Evolutionary conservation across 2,113 vertebrate genomes (phyloP).

Genomic region (Psephotus haematonotus): DNA sequence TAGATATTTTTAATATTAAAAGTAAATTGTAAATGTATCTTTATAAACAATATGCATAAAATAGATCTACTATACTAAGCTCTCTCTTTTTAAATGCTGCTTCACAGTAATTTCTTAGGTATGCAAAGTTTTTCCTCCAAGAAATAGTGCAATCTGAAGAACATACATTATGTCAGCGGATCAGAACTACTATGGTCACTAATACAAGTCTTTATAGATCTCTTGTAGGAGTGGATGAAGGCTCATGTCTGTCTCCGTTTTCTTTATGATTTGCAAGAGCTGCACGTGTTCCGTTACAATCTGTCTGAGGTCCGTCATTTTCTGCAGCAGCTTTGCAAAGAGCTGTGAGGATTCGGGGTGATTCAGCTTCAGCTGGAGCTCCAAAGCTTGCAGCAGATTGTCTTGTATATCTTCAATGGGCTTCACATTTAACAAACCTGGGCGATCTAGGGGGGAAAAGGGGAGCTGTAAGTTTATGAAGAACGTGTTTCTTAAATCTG

Average conservation of each 20-base stretch:
- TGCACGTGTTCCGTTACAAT: constrained; percentile 96
- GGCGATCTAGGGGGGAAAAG: constrained; percentile 82
- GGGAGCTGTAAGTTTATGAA: neutral
- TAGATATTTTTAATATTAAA: constrained; percentile 86
- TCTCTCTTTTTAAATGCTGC: constrained; percentile 75
- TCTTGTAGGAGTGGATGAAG: constrained; percentile 96
- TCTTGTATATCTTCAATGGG: constrained; percentile 98
- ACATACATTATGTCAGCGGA: constrained; percentile 56
- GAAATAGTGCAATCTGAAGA: constrained; percentile 80
- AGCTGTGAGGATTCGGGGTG: constrained; percentile 95
- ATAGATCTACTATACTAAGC: constrained; percentile 83
- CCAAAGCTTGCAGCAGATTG: constrained; percentile 91
- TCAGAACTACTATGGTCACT: constrained; percentile 41
- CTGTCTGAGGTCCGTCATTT: constrained; percentile 99
- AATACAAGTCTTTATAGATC: constrained; percentile 98
- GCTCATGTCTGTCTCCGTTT: constrained; percentile 92
- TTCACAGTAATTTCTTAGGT: constrained; percentile 83
- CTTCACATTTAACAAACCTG: constrained; percentile 94
- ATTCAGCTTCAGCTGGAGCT: constrained; percentile 94
- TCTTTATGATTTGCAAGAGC: constrained; percentile 91
- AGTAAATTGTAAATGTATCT: constrained; percentile 84
- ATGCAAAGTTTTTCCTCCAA: constrained; percentile 74
- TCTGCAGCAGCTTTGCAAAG: constrained; percentile 97
- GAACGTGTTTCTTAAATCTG: accelerated
- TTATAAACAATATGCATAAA: constrained; percentile 88